phyloP scores from a whole-genome alignment of 2,797 vertebrate species.

The Paratrypauchen microcephalus region DNA sequence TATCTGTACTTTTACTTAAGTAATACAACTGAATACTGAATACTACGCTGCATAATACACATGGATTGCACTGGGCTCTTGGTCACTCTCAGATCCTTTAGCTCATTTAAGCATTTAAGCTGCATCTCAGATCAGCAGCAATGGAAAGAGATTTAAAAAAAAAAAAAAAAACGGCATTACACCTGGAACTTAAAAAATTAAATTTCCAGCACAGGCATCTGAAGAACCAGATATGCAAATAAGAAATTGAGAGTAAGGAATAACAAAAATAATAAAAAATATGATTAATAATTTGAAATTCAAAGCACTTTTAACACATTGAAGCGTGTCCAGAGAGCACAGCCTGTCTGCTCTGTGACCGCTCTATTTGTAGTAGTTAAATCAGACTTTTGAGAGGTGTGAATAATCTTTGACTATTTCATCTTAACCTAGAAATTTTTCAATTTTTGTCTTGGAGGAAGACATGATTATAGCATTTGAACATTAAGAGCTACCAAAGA shows the following conservation, averaged over 20 bases:
- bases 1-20: no score
- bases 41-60: not conserved
- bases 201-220: not conserved
- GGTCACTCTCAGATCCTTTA: not conserved
- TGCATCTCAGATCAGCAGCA: not conserved
- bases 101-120: not conserved
- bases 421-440: not conserved
- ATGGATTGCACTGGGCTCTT: no score
- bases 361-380: not conserved
- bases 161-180: no score
- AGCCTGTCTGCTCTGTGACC: no score
- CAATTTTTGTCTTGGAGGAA: not conserved
- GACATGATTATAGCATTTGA: not conserved
- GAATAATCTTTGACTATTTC: not conserved
- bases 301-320: not conserved
- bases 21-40: no score
- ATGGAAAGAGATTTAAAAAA: not conserved
- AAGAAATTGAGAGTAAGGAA: not conserved
- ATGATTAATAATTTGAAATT: not conserved
- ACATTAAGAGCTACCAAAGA: not conserved
- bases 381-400: not conserved
- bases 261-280: not conserved
- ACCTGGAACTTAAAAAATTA: slow-evolving; percentile 2
- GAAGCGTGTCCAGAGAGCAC: not conserved
- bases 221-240: not conserved